Conservation (phyloP, 92 coral and sea anemone genomes). For the Actinernus sp. region DNA sequence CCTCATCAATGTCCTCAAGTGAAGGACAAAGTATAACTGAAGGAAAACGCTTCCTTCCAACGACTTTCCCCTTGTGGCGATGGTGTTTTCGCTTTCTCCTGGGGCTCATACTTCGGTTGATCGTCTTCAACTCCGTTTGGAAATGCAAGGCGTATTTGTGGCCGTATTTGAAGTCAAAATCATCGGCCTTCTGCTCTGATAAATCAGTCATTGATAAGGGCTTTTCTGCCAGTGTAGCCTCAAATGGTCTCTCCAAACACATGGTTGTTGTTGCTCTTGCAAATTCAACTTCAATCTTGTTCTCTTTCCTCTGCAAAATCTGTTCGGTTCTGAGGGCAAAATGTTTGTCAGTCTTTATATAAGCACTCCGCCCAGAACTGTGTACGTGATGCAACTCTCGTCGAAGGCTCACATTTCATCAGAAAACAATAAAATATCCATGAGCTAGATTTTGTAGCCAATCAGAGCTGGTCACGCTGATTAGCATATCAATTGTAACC, state of each 20-base stretch:
- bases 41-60: slow-evolving; percentile 66
- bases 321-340: slow-evolving; percentile 3
- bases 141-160: slow-evolving; percentile 57
- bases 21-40: slow-evolving; percentile 66
- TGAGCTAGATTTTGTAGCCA: slow-evolving; percentile 27
- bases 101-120: slow-evolving; percentile 65
- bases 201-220: slow-evolving; percentile 80
- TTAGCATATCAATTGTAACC: slow-evolving; percentile 34
- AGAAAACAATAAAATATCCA: slow-evolving; percentile 67
- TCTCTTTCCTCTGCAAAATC: neutral
- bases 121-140: slow-evolving; percentile 52
- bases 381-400: slow-evolving; percentile 23
- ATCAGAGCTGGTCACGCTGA: slow-evolving; percentile 28
- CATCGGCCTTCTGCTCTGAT: slow-evolving; percentile 69
- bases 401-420: slow-evolving; percentile 3
- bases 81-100: slow-evolving; percentile 61
- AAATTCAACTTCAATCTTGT: neutral
- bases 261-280: slow-evolving; percentile 7
- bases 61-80: slow-evolving; percentile 57
- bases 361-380: slow-evolving; percentile 34
- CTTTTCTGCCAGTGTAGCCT: slow-evolving; percentile 52
- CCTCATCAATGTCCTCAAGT: slow-evolving; percentile 92
- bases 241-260: slow-evolving; percentile 42
- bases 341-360: neutral
- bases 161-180: slow-evolving; percentile 90